Evolutionary conservation across 1,140 invertebrate species (phyloP).

Genomic region (Lutraria rhynchaena): DNA sequence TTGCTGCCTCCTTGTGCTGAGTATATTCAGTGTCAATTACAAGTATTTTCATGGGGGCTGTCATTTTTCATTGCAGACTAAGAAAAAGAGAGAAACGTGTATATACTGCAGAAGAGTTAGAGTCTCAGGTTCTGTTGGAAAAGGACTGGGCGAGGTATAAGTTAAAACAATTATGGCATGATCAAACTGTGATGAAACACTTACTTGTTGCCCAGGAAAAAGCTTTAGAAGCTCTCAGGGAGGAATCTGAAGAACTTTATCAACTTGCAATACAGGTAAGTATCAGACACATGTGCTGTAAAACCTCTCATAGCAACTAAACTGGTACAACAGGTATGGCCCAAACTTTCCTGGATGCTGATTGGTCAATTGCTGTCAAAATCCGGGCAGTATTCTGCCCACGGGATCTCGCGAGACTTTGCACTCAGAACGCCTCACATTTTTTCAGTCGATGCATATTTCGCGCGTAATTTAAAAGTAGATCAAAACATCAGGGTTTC

Average conservation of each 20-base stretch:
- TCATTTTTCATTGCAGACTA: neutral
- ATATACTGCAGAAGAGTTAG: slow-evolving; percentile 23
- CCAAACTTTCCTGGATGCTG: too few species aligned
- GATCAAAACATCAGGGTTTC: too few species aligned
- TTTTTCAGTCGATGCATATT: neutral
- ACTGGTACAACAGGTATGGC: neutral
- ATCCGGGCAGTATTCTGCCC: too few species aligned
- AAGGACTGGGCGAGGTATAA: slow-evolving; percentile 49
- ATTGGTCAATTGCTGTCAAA: too few species aligned
- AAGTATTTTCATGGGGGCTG: neutral
- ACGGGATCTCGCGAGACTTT: too few species aligned
- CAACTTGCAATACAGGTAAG: slow-evolving; percentile 89
- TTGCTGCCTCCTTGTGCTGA: neutral
- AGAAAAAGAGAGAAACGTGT: neutral
- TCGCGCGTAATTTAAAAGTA: neutral
- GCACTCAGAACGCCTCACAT: too few species aligned
- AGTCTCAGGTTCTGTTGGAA: slow-evolving; percentile 19
- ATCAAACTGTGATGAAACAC: slow-evolving; percentile 87
- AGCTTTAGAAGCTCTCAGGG: slow-evolving; percentile 89
- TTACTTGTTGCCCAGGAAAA: slow-evolving; percentile 87
- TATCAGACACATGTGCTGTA: neutral
- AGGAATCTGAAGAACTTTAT: slow-evolving; percentile 92
- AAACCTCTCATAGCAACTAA: neutral
- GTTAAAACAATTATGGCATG: slow-evolving; percentile 66
- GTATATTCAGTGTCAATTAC: too few species aligned